Conservation (phyloP, 1,140 invertebrate genomes). For the Calycopis cecrops region DNA sequence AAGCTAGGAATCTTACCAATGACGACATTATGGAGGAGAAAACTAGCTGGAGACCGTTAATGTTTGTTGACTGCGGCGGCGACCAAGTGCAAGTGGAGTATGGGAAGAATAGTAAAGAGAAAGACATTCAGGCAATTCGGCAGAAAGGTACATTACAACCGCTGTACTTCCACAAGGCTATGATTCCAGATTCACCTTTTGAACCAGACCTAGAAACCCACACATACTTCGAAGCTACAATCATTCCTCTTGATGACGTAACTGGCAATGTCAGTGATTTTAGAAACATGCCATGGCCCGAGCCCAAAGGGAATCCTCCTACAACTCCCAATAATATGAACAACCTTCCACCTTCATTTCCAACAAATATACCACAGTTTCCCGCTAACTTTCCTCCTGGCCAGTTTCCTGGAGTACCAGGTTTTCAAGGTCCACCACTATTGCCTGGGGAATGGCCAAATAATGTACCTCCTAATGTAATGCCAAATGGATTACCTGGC, state of each 20-base stretch:
- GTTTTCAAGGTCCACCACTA: conserved; percentile 57
- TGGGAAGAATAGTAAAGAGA: conserved; percentile 90
- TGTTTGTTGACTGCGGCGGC: conserved; percentile 80
- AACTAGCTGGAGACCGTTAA: conserved; percentile 81
- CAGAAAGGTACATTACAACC: conserved; percentile 90
- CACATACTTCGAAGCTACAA: conserved; percentile 83
- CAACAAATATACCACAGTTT: conserved; percentile 69
- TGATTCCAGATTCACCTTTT: conserved; percentile 90
- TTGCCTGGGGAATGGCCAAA: conserved; percentile 57
- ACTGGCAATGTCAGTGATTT: conserved; percentile 87
- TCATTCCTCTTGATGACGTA: conserved; percentile 92
- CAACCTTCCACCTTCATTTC: conserved; percentile 75
- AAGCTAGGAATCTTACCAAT: conserved; percentile 82
- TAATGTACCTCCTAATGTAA: conserved; percentile 49
- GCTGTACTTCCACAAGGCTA: conserved; percentile 88
- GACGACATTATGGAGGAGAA: conserved; percentile 88
- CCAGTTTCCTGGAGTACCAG: conserved; percentile 53
- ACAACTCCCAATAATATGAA: conserved; percentile 45
- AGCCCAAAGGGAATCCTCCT: conserved; percentile 81
- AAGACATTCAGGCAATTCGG: conserved; percentile 88
- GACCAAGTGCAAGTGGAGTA: conserved; percentile 77
- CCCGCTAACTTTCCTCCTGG: conserved; percentile 53
- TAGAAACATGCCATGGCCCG: conserved; percentile 85
- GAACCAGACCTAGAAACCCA: conserved; percentile 91
- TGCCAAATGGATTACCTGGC: conserved; percentile 44